phyloP scores from a whole-genome alignment of 35 echinoderm and acorn worm species.

The Apostichopus japonicus region DNA sequence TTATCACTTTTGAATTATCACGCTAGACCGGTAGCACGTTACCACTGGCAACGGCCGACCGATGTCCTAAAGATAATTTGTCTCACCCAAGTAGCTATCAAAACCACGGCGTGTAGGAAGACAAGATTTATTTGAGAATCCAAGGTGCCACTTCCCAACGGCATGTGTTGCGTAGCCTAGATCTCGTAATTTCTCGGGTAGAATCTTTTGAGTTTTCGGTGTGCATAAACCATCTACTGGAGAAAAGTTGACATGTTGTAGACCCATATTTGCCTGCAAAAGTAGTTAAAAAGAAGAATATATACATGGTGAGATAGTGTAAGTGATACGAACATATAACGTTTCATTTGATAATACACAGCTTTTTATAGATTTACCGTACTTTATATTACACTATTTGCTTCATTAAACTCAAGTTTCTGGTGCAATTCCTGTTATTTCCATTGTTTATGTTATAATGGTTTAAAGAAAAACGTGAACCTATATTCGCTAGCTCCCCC shows the following conservation, averaged over 20 bases:
- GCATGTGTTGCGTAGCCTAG: constrained; percentile 66
- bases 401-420: too few relatives aligned
- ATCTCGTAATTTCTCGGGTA: constrained; percentile 53
- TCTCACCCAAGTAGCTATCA: constrained; percentile 68
- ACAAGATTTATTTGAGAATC: constrained; percentile 30
- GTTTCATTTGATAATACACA: too few relatives aligned
- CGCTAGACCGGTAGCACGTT: background rate
- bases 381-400: too few relatives aligned
- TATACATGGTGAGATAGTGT: too few relatives aligned
- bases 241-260: constrained; percentile 60
- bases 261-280: constrained; percentile 58
- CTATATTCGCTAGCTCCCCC: too few relatives aligned
- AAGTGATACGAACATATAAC: too few relatives aligned
- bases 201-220: constrained; percentile 24
- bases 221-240: constrained; percentile 44
- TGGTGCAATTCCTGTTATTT: too few relatives aligned
- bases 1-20: too few relatives aligned
- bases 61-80: background rate
- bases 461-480: too few relatives aligned
- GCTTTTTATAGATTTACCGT: too few relatives aligned
- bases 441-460: too few relatives aligned
- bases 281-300: background rate
- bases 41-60: background rate
- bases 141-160: constrained; percentile 74
- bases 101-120: constrained; percentile 62